A percentile compares a stretch with the other conserved stretches of the same genome.
phyloP scores from a whole-genome alignment of 2,113 vertebrate genomes.

The Pholis gunnellus region DNA sequence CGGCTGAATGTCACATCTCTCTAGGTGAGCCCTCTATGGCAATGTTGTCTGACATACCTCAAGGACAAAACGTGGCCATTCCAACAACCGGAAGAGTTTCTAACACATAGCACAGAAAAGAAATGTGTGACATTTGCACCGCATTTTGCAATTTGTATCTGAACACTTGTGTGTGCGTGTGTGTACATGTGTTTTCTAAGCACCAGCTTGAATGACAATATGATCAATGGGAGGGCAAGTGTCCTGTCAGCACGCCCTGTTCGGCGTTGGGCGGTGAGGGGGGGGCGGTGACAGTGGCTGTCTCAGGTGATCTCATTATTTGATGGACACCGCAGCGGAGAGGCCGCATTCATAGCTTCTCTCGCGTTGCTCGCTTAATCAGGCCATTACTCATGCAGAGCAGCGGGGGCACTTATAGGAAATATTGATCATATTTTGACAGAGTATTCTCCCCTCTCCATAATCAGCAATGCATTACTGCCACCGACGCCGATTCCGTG shows the following conservation, averaged over 20 bases:
- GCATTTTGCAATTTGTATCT: neutral
- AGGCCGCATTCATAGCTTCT: slow-evolving; percentile 55
- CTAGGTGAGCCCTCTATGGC: slow-evolving; percentile 62
- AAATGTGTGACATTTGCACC: slow-evolving; percentile 24
- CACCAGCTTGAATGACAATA: slow-evolving; percentile 69
- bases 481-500: slow-evolving; percentile 15
- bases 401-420: slow-evolving; percentile 71
- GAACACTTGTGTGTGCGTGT: slow-evolving; percentile 4
- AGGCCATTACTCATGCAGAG: slow-evolving; percentile 76
- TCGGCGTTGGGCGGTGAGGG: neutral
- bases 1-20: slow-evolving; percentile 64
- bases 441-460: slow-evolving; percentile 74
- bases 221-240: slow-evolving; percentile 78
- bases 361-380: slow-evolving; percentile 65
- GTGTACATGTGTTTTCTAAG: slow-evolving; percentile 27
- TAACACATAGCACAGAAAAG: slow-evolving; percentile 4
- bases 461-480: slow-evolving; percentile 67
- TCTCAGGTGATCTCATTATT: slow-evolving; percentile 81
- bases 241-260: slow-evolving; percentile 79
- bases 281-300: slow-evolving; percentile 56
- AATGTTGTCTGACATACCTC: slow-evolving; percentile 62
- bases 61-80: slow-evolving; percentile 50
- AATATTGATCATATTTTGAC: slow-evolving; percentile 82
- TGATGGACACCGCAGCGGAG: slow-evolving; percentile 77
- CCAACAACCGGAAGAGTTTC: slow-evolving; percentile 20